These are phyloP conservation scores for Oceanites oceanicus DNA, from an alignment of 2,113 vertebrate genomes.

Conservation along the genomic window DNA sequence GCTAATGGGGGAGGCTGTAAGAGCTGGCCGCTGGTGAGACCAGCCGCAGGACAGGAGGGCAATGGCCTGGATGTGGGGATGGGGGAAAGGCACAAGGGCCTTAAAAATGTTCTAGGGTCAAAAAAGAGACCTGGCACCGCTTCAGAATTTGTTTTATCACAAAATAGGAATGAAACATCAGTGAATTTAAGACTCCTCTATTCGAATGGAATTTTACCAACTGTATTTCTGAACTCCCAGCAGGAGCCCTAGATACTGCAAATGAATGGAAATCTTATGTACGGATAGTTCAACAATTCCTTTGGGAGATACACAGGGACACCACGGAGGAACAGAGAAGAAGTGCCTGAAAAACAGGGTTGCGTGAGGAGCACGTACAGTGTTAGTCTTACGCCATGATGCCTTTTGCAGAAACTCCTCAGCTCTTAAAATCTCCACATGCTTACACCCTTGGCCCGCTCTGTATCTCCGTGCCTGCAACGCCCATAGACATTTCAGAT, in stretches of 20 bases:
- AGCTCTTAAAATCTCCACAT: neutral
- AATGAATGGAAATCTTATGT: neutral
- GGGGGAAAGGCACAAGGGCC: neutral
- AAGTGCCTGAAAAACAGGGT: neutral
- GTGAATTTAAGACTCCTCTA: neutral
- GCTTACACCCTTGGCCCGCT: neutral
- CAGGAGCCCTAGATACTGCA: neutral
- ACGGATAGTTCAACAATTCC: neutral
- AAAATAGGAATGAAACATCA: neutral
- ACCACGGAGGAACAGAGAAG: neutral
- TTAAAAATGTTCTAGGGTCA: neutral
- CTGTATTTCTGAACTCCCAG: slow-evolving; percentile 22
- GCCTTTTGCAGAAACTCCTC: slow-evolving; percentile 4
- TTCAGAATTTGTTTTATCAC: neutral
- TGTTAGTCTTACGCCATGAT: neutral
- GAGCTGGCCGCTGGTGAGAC: neutral
- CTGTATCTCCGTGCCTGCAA: neutral
- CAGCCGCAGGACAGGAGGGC: neutral
- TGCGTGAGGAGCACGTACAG: neutral
- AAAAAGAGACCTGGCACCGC: neutral
- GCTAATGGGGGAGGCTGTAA: neutral
- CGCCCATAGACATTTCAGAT: neutral
- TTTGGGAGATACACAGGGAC: neutral
- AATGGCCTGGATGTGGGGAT: neutral
- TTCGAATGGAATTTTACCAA: neutral